These are phyloP conservation scores for Rhabditoides inermis DNA, from an alignment of 2,888 invertebrate species.

Conservation along the genomic window DNA sequence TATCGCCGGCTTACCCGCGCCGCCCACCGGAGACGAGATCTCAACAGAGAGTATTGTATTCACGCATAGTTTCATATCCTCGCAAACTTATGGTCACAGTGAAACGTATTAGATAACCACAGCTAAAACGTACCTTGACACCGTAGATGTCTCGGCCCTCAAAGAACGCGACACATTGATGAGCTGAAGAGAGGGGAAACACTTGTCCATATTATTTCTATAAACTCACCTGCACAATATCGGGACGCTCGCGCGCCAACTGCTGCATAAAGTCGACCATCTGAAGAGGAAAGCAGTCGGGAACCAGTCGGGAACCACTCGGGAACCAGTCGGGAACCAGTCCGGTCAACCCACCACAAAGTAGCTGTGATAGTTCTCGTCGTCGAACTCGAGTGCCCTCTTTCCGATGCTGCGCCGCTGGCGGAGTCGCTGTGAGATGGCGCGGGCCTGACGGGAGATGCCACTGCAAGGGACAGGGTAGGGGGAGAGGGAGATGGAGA, in stretches of 20 bases:
- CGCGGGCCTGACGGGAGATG: background rate
- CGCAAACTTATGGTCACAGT: background rate
- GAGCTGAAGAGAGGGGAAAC: too few relatives aligned
- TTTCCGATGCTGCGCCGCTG: slow-evolving; percentile 4
- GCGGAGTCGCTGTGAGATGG: background rate
- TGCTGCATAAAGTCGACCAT: slow-evolving; percentile 40
- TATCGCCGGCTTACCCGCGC: slow-evolving; percentile 33
- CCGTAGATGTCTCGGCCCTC: slow-evolving; percentile 40
- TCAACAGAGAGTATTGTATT: background rate
- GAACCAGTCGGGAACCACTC: background rate
- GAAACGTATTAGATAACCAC: too few relatives aligned
- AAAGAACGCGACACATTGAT: too few relatives aligned
- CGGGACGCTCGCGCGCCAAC: slow-evolving; percentile 21
- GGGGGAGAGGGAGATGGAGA: too few relatives aligned
- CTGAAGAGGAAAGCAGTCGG: slow-evolving; percentile 9
- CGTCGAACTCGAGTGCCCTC: slow-evolving; percentile 21
- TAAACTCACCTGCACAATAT: slow-evolving; percentile 31
- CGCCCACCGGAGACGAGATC: background rate
- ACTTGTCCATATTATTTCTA: too few relatives aligned
- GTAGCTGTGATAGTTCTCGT: slow-evolving; percentile 26
- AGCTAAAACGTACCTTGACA: slow-evolving; percentile 29
- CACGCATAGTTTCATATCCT: too few relatives aligned
- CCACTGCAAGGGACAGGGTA: background rate
- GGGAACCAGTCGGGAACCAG: background rate
- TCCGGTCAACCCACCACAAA: too few relatives aligned